These are phyloP conservation scores for Campylomormyrus tamandua DNA, from an alignment of 2,113 vertebrate species.

Conservation along the genomic window DNA sequence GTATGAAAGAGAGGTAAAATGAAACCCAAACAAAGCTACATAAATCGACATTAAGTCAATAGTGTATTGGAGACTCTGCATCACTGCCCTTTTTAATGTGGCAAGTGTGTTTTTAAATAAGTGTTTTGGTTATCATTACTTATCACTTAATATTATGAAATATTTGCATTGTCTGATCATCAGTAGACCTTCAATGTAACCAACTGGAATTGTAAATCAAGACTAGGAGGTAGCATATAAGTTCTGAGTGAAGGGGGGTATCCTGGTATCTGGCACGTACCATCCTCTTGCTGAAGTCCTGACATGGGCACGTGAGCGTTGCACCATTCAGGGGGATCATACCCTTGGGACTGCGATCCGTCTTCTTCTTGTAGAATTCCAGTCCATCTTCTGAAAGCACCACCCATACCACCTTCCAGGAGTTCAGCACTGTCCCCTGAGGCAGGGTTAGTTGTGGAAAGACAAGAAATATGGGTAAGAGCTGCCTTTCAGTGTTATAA, in stretches of 20 bases:
- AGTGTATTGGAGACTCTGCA: not conserved
- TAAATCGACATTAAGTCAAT: not conserved
- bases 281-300: constrained; percentile 81
- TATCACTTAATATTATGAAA: not conserved
- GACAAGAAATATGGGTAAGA: not conserved
- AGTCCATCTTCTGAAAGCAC: constrained; percentile 84
- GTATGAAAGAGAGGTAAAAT: constrained; percentile 2
- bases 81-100: not conserved
- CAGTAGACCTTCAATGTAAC: not conserved
- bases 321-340: constrained; percentile 89
- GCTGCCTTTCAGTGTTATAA: not conserved
- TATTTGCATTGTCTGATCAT: not conserved
- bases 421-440: constrained; percentile 83
- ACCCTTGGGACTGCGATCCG: constrained; percentile 81
- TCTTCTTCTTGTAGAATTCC: constrained; percentile 90
- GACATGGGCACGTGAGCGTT: constrained; percentile 71
- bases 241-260: not conserved
- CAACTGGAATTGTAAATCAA: not conserved
- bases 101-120: not conserved
- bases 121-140: not conserved
- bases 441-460: not conserved
- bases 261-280: constrained; percentile 50
- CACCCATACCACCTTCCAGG: constrained; percentile 89
- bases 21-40: not conserved
- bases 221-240: not conserved